Percentiles rank a stretch among this genome's conserved stretches.
These are phyloP conservation scores for Bujurquina vittata DNA, from an alignment of 2,113 vertebrate species.

Conservation along the genomic window DNA sequence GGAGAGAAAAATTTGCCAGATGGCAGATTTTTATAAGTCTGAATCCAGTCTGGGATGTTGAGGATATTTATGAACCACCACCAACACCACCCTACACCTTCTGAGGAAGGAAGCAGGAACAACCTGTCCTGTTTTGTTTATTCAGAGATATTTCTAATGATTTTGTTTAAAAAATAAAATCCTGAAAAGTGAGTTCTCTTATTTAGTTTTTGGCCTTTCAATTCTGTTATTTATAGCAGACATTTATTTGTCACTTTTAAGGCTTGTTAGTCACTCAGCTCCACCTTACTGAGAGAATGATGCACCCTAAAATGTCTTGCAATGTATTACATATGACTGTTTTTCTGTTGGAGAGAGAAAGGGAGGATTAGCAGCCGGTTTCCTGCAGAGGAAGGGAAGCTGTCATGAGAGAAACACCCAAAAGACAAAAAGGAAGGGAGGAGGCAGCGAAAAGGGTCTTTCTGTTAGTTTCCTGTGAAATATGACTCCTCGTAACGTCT, in stretches of 20 bases:
- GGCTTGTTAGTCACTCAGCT: neutral
- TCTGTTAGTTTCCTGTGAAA: constrained; percentile 41
- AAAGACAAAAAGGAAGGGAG: constrained; percentile 17
- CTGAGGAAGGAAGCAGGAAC: constrained; percentile 58
- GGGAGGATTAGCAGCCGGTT: constrained; percentile 23
- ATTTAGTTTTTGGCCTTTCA: neutral
- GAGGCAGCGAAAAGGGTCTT: neutral
- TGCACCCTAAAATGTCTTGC: neutral
- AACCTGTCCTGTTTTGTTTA: constrained; percentile 34
- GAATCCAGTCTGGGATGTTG: neutral
- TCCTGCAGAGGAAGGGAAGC: constrained; percentile 62
- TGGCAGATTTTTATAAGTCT: neutral
- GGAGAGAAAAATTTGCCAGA: neutral
- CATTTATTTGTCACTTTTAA: neutral
- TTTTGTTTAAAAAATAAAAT: neutral
- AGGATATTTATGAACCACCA: neutral
- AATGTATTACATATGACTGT: neutral
- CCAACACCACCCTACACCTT: neutral
- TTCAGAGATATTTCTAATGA: neutral
- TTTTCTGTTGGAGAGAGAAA: neutral
- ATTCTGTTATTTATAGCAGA: neutral
- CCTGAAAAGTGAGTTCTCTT: neutral
- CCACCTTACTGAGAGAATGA: neutral
- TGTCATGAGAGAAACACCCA: constrained; percentile 51
- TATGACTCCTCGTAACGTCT: neutral